A percentile compares a stretch with the other conserved stretches of the same genome.
Evolutionary conservation across 2,797 vertebrate species (phyloP).

Genomic region (Crenichthys baileyi): DNA sequence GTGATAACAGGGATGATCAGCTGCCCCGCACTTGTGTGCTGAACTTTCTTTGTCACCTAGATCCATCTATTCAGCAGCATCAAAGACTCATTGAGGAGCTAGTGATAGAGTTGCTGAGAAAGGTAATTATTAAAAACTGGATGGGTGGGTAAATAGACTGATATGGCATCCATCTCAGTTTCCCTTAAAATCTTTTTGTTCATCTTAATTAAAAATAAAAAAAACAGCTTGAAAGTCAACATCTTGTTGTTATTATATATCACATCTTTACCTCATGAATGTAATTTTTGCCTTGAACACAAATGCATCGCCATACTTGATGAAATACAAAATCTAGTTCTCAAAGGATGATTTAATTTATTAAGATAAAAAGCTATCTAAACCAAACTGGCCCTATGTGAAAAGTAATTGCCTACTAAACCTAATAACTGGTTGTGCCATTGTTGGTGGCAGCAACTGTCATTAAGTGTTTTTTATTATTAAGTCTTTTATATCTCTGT

Average conservation of each 20-base stretch:
- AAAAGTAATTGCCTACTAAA: no score
- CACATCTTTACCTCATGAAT: not conserved
- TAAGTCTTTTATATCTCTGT: no score
- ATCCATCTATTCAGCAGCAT: conserved; percentile 81
- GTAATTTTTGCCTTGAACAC: not conserved
- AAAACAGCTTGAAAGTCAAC: not conserved
- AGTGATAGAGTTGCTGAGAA: conserved; percentile 85
- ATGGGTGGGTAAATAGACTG: not conserved
- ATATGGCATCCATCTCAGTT: not conserved
- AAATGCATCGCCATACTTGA: no score
- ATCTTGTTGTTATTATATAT: not conserved
- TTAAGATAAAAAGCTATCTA: no score
- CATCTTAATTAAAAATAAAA: not conserved
- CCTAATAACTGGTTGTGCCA: no score
- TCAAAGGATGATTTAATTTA: no score
- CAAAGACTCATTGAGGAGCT: conserved; percentile 86
- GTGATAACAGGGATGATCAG: conserved; percentile 89
- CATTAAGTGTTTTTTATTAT: no score
- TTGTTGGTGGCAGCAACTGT: no score
- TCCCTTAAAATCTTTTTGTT: no score
- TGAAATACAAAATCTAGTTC: no score
- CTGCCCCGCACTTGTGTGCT: conserved; percentile 87
- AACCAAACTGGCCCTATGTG: no score
- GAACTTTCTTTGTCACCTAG: conserved; percentile 87
- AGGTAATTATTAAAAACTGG: conserved; percentile 73